phyloP scores from a whole-genome alignment of 2,113 vertebrate species.

The Aegithalos caudatus region DNA sequence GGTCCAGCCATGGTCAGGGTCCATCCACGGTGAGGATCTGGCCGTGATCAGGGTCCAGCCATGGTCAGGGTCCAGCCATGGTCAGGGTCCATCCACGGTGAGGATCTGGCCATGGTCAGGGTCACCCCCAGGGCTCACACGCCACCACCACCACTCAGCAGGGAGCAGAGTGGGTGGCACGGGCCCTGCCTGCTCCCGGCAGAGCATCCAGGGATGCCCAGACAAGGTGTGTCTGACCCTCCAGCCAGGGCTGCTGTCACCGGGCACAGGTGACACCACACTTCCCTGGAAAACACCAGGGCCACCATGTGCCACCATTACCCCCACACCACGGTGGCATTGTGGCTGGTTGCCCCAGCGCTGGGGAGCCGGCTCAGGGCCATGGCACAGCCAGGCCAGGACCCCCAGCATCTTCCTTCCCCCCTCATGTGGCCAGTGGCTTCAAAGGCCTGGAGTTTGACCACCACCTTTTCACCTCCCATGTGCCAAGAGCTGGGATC shows the following conservation, averaged over 20 bases:
- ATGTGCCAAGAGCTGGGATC: fast-evolving
- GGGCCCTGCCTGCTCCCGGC: fast-evolving
- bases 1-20: fast-evolving
- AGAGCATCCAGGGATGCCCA: not conserved
- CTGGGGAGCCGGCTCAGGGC: no score
- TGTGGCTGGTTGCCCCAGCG: no score
- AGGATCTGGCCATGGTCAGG: fast-evolving
- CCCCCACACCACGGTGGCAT: fast-evolving
- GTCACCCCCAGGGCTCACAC: no score
- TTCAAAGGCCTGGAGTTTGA: no score
- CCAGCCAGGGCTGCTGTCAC: fast-evolving
- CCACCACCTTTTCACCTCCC: not conserved
- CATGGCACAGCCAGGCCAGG: no score
- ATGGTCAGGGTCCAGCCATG: fast-evolving
- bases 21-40: no score
- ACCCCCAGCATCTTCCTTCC: not conserved
- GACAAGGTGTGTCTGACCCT: fast-evolving
- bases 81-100: fast-evolving
- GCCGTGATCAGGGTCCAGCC: fast-evolving
- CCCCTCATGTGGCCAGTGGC: fast-evolving
- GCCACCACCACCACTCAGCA: fast-evolving
- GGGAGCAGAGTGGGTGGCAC: fast-evolving
- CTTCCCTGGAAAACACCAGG: not conserved
- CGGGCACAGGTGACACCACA: fast-evolving
- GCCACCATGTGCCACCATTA: not conserved